Evolutionary conservation across 2,888 invertebrate genomes (phyloP).

Genomic region (Calliscelio sp.): DNA sequence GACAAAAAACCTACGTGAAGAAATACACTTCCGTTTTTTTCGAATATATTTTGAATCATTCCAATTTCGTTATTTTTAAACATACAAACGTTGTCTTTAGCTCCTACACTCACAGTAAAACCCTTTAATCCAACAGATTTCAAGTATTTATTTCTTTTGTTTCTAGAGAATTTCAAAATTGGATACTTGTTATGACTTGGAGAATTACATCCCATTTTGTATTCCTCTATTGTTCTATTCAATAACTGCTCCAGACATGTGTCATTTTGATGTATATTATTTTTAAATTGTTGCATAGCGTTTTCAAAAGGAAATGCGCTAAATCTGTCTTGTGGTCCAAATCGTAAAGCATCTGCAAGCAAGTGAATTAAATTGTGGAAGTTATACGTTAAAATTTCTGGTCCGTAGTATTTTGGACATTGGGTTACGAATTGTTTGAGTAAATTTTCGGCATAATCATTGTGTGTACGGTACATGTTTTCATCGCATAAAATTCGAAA

Average conservation of each 20-base stretch:
- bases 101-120: too few relatives aligned
- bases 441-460: slow-evolving; percentile 43
- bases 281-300: slow-evolving; percentile 19
- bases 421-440: slow-evolving; percentile 51
- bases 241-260: slow-evolving; percentile 1
- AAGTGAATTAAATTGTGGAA: slow-evolving; percentile 77
- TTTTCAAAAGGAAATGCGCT: neutral
- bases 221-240: slow-evolving; percentile 13
- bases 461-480: slow-evolving; percentile 29
- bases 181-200: neutral
- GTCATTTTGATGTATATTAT: slow-evolving; percentile 7
- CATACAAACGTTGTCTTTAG: too few relatives aligned
- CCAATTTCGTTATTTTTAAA: too few relatives aligned
- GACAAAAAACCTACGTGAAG: too few relatives aligned
- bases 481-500: slow-evolving; percentile 50
- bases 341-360: slow-evolving; percentile 29
- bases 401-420: slow-evolving; percentile 66
- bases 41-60: too few relatives aligned
- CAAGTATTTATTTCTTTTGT: too few relatives aligned
- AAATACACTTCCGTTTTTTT: too few relatives aligned
- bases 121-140: too few relatives aligned
- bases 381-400: slow-evolving; percentile 74
- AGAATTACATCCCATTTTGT: neutral
- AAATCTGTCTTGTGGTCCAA: slow-evolving; percentile 11
- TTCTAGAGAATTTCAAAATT: too few relatives aligned